Conservation (phyloP, 2,797 vertebrate genomes). For the Phyllotis vaccarum region DNA sequence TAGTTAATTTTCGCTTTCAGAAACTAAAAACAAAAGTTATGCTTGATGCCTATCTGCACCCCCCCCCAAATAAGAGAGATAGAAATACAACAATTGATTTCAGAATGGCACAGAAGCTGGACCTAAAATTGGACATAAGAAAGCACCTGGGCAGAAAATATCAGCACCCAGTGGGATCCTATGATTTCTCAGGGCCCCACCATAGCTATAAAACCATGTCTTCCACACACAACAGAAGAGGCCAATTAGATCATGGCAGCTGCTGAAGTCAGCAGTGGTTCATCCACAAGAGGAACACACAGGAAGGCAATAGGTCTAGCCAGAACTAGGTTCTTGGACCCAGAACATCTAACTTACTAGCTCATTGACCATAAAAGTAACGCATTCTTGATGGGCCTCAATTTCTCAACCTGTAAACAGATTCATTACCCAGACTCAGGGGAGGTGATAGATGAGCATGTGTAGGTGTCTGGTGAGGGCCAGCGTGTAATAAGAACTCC, state of each 20-base stretch:
- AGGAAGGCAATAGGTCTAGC: rapidly evolving
- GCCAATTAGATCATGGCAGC: rapidly evolving
- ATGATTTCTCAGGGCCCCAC: background rate
- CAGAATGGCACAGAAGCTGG: background rate
- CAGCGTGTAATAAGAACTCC: background rate
- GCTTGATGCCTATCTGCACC: background rate
- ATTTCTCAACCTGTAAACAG: background rate
- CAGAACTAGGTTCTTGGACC: background rate
- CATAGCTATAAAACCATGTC: rapidly evolving
- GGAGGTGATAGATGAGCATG: background rate
- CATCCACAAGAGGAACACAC: background rate
- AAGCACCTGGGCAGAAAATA: background rate
- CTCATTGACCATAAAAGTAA: background rate
- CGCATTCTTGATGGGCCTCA: background rate
- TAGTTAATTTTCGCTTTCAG: background rate
- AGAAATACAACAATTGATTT: background rate
- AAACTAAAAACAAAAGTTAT: background rate
- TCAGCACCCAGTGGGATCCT: too few relatives aligned
- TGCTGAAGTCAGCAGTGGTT: background rate
- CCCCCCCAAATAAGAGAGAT: background rate
- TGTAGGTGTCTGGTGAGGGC: background rate
- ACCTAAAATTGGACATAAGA: background rate
- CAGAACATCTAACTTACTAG: background rate
- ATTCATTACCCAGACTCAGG: background rate
- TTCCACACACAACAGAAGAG: background rate